Evolutionary conservation across 2,888 invertebrate genomes (phyloP).

Genomic region (Thereva unica): DNA sequence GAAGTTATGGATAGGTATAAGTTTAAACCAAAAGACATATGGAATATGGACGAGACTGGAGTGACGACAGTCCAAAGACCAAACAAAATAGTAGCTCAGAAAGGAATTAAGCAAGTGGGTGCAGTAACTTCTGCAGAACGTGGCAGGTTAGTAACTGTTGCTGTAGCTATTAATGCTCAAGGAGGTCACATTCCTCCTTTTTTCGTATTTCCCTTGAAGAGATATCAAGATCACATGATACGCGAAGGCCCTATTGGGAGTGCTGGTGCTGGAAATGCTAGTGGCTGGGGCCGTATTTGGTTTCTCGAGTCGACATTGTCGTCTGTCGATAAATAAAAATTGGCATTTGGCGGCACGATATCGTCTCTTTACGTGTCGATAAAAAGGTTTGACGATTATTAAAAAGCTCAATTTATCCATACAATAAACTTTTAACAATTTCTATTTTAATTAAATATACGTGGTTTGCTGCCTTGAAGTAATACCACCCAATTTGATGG

Average conservation of each 20-base stretch:
- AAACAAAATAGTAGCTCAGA: neutral
- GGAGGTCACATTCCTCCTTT: neutral
- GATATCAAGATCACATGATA: neutral
- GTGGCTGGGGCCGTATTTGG: too few relatives aligned
- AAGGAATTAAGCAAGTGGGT: neutral
- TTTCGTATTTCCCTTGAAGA: neutral
- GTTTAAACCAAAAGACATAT: neutral
- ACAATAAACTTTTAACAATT: too few relatives aligned
- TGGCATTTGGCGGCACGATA: too few relatives aligned
- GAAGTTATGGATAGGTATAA: neutral
- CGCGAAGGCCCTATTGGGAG: neutral
- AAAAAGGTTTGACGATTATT: too few relatives aligned
- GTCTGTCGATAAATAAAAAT: too few relatives aligned
- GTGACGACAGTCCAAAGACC: neutral
- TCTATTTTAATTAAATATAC: too few relatives aligned
- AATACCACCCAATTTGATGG: too few relatives aligned
- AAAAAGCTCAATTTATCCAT: too few relatives aligned
- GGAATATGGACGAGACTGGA: slow-evolving; percentile 7
- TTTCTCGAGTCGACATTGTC: too few relatives aligned
- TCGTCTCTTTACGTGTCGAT: too few relatives aligned
- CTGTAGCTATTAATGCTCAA: neutral
- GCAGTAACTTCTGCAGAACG: neutral
- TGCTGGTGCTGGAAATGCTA: neutral
- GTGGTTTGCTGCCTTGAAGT: too few relatives aligned
- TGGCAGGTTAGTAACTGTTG: slow-evolving; percentile 1